Conservation (phyloP, 2,888 invertebrate species). For the Rhogogaster chlorosoma region DNA sequence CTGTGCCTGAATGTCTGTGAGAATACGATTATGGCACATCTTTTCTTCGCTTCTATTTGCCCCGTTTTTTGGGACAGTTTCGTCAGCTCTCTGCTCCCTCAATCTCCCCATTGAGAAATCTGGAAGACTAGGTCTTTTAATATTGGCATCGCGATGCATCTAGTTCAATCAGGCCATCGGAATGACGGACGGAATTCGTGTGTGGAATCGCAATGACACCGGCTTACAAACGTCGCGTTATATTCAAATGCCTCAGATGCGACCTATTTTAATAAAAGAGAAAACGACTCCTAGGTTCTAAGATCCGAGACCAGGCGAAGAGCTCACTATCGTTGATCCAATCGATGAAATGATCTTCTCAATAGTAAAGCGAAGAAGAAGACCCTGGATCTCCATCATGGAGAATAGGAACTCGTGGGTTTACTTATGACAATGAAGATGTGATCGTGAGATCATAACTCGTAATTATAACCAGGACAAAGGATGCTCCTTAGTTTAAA, state of each 20-base stretch:
- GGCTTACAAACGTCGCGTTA: conserved; percentile 3
- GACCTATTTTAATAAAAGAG: conserved; percentile 12
- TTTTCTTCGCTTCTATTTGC: neutral
- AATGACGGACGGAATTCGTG: conserved; percentile 52
- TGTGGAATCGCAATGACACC: neutral
- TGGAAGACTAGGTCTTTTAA: neutral
- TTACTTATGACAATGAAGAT: neutral
- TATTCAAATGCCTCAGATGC: neutral
- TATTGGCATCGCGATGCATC: conserved; percentile 60
- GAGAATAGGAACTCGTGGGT: neutral
- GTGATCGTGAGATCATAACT: neutral
- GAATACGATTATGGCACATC: neutral
- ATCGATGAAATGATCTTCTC: neutral
- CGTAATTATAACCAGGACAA: neutral
- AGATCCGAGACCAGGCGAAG: no score
- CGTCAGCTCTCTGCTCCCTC: neutral
- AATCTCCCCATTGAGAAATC: neutral
- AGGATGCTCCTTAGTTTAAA: neutral
- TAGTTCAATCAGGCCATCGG: conserved; percentile 70
- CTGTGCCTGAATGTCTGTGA: neutral
- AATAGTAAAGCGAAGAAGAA: neutral
- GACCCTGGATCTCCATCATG: neutral
- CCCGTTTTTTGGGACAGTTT: neutral
- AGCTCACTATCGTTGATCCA: neutral
- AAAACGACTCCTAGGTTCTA: neutral